Evolutionary conservation across 2,888 invertebrate genomes (phyloP).

Genomic region (Drosophila ezoana): DNA sequence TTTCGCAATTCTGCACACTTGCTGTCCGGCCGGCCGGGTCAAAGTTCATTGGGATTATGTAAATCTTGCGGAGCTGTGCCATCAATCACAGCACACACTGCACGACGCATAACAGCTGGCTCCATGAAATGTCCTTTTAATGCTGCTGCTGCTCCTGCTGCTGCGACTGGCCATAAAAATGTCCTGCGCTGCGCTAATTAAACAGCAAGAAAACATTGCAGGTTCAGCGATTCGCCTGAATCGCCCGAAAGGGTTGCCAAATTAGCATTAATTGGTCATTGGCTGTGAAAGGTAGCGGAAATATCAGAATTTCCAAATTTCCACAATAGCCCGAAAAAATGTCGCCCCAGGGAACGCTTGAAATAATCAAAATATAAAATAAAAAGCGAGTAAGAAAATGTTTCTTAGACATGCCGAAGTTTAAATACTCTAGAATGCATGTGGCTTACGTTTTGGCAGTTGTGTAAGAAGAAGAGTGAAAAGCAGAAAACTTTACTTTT

Average conservation of each 20-base stretch:
- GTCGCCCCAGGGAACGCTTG: conserved; percentile 61
- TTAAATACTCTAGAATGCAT: too few relatives aligned
- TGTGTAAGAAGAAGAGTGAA: too few relatives aligned
- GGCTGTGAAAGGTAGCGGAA: conserved; percentile 37
- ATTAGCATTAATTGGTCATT: conserved; percentile 77
- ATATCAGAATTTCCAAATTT: conserved; percentile 2
- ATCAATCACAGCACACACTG: conserved; percentile 62
- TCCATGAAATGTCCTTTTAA: conserved; percentile 28
- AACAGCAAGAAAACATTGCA: conserved; percentile 42
- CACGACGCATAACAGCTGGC: conserved; percentile 44
- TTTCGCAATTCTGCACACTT: conserved; percentile 77
- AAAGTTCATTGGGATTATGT: conserved; percentile 70
- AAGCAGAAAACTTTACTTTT: too few relatives aligned
- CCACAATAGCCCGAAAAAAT: conserved; percentile 26
- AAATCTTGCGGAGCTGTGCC: conserved; percentile 57
- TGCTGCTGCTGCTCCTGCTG: conserved; percentile 6
- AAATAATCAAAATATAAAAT: conserved; percentile 8
- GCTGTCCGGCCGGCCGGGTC: conserved; percentile 39
- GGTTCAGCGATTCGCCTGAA: conserved; percentile 50
- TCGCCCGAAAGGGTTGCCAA: conserved; percentile 53
- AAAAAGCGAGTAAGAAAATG: not conserved
- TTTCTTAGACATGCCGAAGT: too few relatives aligned
- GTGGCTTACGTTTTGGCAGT: too few relatives aligned
- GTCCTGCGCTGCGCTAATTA: conserved; percentile 66
- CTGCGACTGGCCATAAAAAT: conserved; percentile 40